Evolutionary conservation across 1,140 invertebrate species (phyloP), one percentile per base, ranked within the genome.

Genomic region (Neocloeon triangulifer): DNA sequence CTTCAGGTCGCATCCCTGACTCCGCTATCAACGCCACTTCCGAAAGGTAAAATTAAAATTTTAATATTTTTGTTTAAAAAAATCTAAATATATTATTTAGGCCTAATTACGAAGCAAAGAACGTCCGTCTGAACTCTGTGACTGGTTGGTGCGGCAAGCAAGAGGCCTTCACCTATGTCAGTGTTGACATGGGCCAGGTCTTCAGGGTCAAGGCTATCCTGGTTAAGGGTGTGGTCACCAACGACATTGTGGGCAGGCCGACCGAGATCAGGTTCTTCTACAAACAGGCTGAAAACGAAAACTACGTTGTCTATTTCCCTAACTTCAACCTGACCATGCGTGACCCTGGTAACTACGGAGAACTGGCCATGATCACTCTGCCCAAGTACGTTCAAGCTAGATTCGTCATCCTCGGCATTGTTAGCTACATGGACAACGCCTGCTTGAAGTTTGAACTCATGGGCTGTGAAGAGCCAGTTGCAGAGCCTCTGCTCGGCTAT

Each of bases 251-350:
- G 8, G 86, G 86, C 33, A 62, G 86, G 34, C 85, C 86, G 5
- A 94, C 85, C 0, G 86, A 94, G 62, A 85, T 95, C 33, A 62
- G 89, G 35, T 88, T 95, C 55, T 95, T 95, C 62, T 95, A 95
- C 50, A 95, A 95, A 55, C 78, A 85, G 55, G 64, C 77, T 4
- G 85, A 89, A 52, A 72, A 57, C 41, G 86, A 92, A 49, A 91
- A 92, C 44, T 94, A 91, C 44, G 84, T 92, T 5, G 82, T 92
- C 0, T 94, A 94, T 43, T 92, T 89, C 60, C 86, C 88, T 9
- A 91, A 92, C 44, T 91, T 91, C 48, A 92, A 89, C 51, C 50
- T 91, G 15, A 89, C 84, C 0, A 85, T 82, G 67, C 60, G 81
- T 37, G 82, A 89, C 51, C 82, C 85, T 16, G 86, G 86, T 40